Evolutionary conservation across 2,113 vertebrate genomes (phyloP).

Genomic region (Gavia stellata): DNA sequence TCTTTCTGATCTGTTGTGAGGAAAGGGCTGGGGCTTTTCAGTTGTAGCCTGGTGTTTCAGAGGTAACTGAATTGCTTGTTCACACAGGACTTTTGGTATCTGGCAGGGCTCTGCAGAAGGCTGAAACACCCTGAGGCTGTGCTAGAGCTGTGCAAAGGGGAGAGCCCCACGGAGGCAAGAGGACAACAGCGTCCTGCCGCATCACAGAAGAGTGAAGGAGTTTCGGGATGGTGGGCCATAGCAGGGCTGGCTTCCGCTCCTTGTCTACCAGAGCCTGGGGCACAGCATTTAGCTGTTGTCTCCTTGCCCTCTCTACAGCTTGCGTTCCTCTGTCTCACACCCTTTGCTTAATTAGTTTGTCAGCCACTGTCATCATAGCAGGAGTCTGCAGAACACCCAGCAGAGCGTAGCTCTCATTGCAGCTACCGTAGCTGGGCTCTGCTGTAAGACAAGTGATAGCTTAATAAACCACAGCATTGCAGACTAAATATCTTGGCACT

Average conservation of each 20-base stretch:
- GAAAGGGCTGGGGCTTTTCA: not conserved
- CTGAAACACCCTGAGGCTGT: not conserved
- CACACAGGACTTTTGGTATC: not conserved
- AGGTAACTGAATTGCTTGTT: not conserved
- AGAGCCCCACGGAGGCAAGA: not conserved
- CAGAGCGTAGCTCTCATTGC: slow-evolving; percentile 3
- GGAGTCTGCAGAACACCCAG: not conserved
- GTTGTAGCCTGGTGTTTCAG: not conserved
- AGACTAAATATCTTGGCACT: slow-evolving; percentile 4
- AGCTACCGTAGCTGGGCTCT: slow-evolving; percentile 6
- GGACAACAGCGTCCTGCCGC: not conserved
- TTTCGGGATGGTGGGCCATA: not conserved
- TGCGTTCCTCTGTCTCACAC: not conserved
- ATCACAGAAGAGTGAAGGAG: not conserved
- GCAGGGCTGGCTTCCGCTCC: not conserved
- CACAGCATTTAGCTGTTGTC: not conserved
- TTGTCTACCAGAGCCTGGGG: not conserved
- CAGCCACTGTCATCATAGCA: not conserved
- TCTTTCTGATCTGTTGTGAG: not conserved
- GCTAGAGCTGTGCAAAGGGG: not conserved
- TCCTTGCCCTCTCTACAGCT: not conserved
- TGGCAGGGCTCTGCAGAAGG: not conserved
- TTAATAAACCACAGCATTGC: slow-evolving; percentile 38
- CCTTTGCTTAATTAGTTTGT: slow-evolving; percentile 40
- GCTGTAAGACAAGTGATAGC: slow-evolving; percentile 1